Evolutionary conservation across 2,888 invertebrate genomes (phyloP).

Genomic region (Archaeoteleia sp.): DNA sequence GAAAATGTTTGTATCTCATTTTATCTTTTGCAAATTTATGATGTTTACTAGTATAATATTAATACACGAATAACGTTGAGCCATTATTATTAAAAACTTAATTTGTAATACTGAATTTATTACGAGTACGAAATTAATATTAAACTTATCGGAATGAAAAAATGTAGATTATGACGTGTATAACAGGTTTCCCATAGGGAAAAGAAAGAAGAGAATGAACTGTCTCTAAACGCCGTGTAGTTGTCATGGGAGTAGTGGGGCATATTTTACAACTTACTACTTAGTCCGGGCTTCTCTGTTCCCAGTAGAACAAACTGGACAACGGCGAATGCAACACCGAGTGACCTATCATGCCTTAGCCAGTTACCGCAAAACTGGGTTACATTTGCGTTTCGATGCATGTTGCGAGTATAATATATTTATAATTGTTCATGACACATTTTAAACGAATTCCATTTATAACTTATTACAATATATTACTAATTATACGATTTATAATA

Average conservation of each 20-base stretch:
- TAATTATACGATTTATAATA: too few relatives aligned
- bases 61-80: too few relatives aligned
- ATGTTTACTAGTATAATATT: too few relatives aligned
- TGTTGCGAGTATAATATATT: too few relatives aligned
- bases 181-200: not conserved
- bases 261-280: conserved; percentile 65
- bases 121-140: too few relatives aligned
- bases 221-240: not conserved
- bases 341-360: conserved; percentile 9
- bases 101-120: too few relatives aligned
- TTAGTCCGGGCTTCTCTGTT: conserved; percentile 49
- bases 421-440: too few relatives aligned
- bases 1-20: not conserved
- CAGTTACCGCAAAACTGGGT: conserved; percentile 10
- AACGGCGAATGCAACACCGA: conserved; percentile 16
- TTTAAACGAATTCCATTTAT: too few relatives aligned
- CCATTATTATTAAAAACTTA: too few relatives aligned
- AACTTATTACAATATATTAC: too few relatives aligned
- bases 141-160: too few relatives aligned
- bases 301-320: conserved; percentile 43
- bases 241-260: conserved; percentile 27
- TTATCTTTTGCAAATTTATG: not conserved
- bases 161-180: too few relatives aligned
- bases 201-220: conserved; percentile 2
- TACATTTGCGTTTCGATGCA: conserved; percentile 5